A percentile compares a stretch with the other conserved stretches of the same genome.
These are phyloP conservation scores for Macaca nemestrina DNA, from an alignment of 2,113 vertebrate species.

Conservation along the genomic window DNA sequence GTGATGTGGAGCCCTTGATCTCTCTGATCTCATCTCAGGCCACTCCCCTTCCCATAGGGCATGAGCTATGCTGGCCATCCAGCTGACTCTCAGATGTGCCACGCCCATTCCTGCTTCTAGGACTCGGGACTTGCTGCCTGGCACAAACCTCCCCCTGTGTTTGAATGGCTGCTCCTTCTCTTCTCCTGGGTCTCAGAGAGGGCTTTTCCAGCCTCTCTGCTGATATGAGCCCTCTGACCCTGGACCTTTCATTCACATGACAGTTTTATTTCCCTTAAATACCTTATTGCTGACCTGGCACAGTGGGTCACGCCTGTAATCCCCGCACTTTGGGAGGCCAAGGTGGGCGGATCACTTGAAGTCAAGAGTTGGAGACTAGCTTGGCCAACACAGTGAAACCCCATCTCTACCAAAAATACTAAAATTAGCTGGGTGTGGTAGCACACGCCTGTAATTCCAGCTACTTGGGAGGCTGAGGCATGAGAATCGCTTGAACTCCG, in stretches of 20 bases:
- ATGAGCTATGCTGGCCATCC: not conserved
- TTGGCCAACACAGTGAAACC: no score
- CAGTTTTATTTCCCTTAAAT: conserved; percentile 20
- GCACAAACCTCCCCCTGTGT: not conserved
- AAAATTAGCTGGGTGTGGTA: no score
- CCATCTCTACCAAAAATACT: no score
- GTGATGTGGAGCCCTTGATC: not conserved
- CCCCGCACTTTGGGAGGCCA: no score
- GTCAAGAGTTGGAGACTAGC: no score
- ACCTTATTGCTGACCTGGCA: not conserved
- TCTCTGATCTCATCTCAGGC: not conserved
- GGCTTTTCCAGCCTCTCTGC: not conserved
- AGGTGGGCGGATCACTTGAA: no score
- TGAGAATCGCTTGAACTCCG: no score
- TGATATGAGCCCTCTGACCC: not conserved
- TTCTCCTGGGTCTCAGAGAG: not conserved
- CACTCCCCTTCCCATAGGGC: no score
- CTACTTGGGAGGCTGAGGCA: no score
- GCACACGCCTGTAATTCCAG: no score
- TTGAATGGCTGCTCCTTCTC: not conserved
- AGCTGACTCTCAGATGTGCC: not conserved
- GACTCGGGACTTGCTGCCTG: not conserved
- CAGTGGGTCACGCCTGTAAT: no score
- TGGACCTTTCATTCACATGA: not conserved
- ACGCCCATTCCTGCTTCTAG: not conserved